Evolutionary conservation across 2,113 vertebrate genomes (phyloP).

Genomic region (Marcusenius ussheri): DNA sequence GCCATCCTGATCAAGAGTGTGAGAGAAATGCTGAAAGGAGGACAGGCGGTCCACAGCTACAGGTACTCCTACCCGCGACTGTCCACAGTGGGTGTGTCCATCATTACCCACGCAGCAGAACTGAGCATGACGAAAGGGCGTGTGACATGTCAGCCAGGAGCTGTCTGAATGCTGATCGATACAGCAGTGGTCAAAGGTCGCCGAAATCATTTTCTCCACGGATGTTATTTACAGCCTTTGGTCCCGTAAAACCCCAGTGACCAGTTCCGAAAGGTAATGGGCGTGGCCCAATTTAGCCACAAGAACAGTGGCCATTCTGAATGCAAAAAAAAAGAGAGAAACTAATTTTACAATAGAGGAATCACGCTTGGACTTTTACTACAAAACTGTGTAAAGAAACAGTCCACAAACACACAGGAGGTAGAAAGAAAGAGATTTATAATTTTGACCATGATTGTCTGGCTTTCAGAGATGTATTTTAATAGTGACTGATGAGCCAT

Average conservation of each 20-base stretch:
- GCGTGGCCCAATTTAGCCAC: background rate
- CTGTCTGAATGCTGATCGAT: background rate
- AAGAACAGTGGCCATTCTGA: background rate
- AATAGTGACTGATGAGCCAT: background rate
- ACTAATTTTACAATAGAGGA: background rate
- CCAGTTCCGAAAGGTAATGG: background rate
- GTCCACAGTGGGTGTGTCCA: background rate
- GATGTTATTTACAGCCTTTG: background rate
- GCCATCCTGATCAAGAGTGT: background rate
- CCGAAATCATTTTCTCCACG: background rate
- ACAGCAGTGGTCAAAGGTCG: background rate
- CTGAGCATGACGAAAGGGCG: background rate
- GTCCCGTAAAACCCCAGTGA: background rate
- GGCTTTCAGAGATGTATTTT: background rate
- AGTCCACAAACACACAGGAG: background rate
- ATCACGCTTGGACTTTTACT: background rate
- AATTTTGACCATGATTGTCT: background rate
- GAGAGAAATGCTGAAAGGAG: background rate
- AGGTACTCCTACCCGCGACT: background rate
- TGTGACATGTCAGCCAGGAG: background rate
- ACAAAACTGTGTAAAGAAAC: background rate
- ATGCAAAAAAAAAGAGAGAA: background rate
- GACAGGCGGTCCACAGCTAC: background rate
- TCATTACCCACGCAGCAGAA: background rate
- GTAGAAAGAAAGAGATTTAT: background rate